Percentiles rank a stretch among this genome's conserved stretches.
Conservation (phyloP, 2,888 invertebrate genomes). For the Torymus auratus region DNA sequence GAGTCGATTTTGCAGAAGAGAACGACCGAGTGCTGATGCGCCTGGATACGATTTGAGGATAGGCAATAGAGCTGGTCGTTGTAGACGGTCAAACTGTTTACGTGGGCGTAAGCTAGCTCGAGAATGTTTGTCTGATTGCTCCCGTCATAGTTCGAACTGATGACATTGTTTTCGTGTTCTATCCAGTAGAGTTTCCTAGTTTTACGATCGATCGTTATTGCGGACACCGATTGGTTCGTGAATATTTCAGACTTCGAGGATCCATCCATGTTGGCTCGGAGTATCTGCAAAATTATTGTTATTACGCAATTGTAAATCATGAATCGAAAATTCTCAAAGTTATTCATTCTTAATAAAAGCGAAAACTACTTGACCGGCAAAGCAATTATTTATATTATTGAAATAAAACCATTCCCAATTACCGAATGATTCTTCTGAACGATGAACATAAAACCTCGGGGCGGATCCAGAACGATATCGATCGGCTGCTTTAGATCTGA, state of each 20-base stretch:
- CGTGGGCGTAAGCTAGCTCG: no score
- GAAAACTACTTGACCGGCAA: no score
- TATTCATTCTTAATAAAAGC: no score
- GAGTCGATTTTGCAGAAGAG: no score
- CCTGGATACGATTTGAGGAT: no score
- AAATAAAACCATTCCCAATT: background rate
- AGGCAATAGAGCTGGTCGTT: no score
- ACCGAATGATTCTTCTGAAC: background rate
- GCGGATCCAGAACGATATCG: slow-evolving; percentile 3
- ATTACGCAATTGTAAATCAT: no score
- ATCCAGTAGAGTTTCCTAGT: background rate
- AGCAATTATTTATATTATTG: no score
- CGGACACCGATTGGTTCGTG: no score
- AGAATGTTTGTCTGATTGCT: background rate
- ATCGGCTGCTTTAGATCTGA: background rate
- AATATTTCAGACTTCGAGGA: background rate
- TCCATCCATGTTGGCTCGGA: slow-evolving; percentile 19
- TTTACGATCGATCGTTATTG: background rate
- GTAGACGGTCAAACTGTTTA: no score
- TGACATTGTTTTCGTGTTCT: background rate
- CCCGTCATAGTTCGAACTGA: slow-evolving; percentile 20
- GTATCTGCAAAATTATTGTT: slow-evolving; percentile 25
- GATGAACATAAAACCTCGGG: slow-evolving; percentile 3
- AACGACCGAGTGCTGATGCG: no score
- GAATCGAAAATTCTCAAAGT: no score